Conservation (phyloP, 2,888 invertebrate species). For the Temnothorax rugatulus region DNA sequence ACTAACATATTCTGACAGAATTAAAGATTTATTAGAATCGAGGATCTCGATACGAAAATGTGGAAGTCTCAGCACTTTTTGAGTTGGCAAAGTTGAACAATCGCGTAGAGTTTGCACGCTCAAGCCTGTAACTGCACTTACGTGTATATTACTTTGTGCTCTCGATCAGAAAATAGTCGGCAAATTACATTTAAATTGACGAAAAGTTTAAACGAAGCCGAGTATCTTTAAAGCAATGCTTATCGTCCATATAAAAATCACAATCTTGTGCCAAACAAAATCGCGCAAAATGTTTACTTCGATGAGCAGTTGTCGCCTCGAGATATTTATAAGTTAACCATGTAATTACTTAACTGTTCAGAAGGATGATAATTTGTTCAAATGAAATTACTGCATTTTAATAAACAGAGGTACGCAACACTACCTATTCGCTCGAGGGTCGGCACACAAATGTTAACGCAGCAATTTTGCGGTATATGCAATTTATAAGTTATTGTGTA, state of each 20-base stretch:
- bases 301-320: background rate
- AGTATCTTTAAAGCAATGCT: background rate
- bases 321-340: background rate
- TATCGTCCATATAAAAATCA: background rate
- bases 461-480: background rate
- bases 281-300: background rate
- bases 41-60: conserved; percentile 10
- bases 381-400: background rate
- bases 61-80: background rate
- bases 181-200: conserved; percentile 11
- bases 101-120: conserved; percentile 8
- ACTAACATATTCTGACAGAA: background rate
- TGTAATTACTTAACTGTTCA: background rate
- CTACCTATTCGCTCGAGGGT: background rate
- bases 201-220: background rate
- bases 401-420: background rate
- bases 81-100: conserved; percentile 8
- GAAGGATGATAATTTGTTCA: background rate
- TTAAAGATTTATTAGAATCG: background rate
- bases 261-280: background rate
- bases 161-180: background rate
- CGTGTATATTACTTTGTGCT: conserved; percentile 12
- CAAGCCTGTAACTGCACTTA: conserved; percentile 9
- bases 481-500: conserved; percentile 1
- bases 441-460: background rate